Conservation (phyloP, 2,888 invertebrate genomes). For the Mythimna loreyi region DNA sequence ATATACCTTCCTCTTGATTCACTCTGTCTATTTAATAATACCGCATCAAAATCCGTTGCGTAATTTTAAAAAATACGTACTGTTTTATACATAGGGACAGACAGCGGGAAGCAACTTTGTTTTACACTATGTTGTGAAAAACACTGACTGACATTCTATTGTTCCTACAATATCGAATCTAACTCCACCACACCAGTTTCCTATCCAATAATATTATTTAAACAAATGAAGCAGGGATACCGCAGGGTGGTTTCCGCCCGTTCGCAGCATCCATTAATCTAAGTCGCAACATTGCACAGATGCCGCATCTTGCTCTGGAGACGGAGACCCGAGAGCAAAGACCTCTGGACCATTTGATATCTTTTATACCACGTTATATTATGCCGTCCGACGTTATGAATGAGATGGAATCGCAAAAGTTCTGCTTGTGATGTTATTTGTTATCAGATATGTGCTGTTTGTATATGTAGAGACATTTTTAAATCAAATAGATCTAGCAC, state of each 20-base stretch:
- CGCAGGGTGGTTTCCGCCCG: slow-evolving; percentile 55
- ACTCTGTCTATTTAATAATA: no score
- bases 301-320: slow-evolving; percentile 56
- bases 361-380: slow-evolving; percentile 49
- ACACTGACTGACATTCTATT: no score
- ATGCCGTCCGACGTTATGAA: slow-evolving; percentile 37
- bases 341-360: slow-evolving; percentile 53
- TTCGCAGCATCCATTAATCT: slow-evolving; percentile 57
- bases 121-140: no score
- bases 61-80: no score
- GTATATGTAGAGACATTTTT: background rate
- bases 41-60: no score
- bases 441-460: slow-evolving; percentile 18
- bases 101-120: no score
- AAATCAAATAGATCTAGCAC: background rate
- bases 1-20: no score
- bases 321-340: slow-evolving; percentile 36
- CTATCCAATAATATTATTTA: slow-evolving; percentile 56
- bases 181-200: slow-evolving; percentile 9
- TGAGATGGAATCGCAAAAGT: slow-evolving; percentile 38
- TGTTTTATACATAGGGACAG: no score
- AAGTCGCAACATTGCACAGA: slow-evolving; percentile 58
- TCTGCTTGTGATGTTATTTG: slow-evolving; percentile 8
- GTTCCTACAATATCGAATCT: background rate
- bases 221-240: slow-evolving; percentile 59